phyloP scores from a whole-genome alignment of 1,140 invertebrate genomes.

The Andrena cerasifolii region DNA sequence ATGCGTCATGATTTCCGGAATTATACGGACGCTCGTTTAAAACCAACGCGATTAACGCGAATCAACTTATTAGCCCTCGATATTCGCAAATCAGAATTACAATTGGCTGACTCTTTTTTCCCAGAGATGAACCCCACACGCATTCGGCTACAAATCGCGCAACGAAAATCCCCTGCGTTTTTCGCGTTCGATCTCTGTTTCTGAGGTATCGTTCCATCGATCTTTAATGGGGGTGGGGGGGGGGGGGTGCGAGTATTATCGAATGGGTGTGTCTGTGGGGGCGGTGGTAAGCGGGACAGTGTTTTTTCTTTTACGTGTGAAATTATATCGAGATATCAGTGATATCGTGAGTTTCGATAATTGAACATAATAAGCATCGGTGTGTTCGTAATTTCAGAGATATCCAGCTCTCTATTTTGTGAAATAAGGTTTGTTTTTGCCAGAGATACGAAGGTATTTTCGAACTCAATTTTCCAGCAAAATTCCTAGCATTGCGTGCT shows the following conservation, averaged over 20 bases:
- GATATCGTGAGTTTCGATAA: no score
- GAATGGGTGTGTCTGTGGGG: neutral
- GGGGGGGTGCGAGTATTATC: neutral
- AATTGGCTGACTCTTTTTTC: neutral
- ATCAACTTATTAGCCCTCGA: constrained; percentile 48
- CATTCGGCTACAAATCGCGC: neutral
- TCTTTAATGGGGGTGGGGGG: neutral
- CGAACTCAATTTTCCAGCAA: no score
- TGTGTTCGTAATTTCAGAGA: no score
- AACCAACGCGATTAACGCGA: constrained; percentile 41
- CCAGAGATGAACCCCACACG: neutral
- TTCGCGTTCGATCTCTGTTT: neutral
- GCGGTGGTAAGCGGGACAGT: neutral
- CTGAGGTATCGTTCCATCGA: neutral
- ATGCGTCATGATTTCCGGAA: constrained; percentile 48
- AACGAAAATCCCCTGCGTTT: neutral
- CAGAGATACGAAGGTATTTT: no score
- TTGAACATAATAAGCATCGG: no score
- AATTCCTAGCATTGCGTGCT: no score
- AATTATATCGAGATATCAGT: no score
- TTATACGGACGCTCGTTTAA: constrained; percentile 40
- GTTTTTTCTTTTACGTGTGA: neutral
- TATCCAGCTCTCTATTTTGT: no score
- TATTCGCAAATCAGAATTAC: constrained; percentile 45
- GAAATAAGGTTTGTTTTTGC: no score